Evolutionary conservation across 2,797 vertebrate genomes (phyloP).

Genomic region (Acrocephalus scirpaceus): DNA sequence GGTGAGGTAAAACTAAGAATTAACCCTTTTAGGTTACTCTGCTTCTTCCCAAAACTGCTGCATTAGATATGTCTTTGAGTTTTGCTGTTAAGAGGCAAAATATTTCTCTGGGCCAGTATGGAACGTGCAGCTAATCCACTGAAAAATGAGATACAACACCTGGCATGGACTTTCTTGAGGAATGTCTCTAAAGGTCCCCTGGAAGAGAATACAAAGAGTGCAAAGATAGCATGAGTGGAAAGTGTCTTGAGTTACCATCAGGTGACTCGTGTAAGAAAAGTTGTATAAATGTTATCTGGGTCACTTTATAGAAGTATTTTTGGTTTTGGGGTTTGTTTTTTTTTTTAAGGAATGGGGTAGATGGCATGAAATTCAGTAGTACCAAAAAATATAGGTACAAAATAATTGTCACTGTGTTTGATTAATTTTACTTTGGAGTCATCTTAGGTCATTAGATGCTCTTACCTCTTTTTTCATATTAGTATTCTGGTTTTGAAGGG

Average conservation of each 20-base stretch:
- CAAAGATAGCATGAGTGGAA: not conserved
- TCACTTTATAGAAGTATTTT: not conserved
- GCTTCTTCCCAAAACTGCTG: not conserved
- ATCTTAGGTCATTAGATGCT: not conserved
- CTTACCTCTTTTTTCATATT: not conserved
- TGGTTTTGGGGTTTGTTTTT: not conserved
- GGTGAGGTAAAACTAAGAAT: not conserved
- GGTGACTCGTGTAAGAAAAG: not conserved
- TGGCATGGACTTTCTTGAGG: not conserved
- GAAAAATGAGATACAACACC: not conserved
- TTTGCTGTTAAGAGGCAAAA: not conserved
- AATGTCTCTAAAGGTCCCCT: not conserved
- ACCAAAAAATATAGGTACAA: not conserved
- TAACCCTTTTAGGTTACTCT: not conserved
- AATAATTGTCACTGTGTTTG: not conserved
- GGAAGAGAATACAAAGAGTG: not conserved
- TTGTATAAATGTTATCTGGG: not conserved
- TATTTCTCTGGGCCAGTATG: not conserved
- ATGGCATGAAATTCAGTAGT: not conserved
- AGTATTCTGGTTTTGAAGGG: not conserved
- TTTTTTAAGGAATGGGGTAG: rapidly evolving
- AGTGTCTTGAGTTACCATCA: not conserved
- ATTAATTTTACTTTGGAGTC: not conserved
- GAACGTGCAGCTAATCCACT: not conserved
- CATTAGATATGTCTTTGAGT: not conserved